Evolutionary conservation across 2,113 vertebrate species (phyloP).

Genomic region (Brienomyrus brachyistius): DNA sequence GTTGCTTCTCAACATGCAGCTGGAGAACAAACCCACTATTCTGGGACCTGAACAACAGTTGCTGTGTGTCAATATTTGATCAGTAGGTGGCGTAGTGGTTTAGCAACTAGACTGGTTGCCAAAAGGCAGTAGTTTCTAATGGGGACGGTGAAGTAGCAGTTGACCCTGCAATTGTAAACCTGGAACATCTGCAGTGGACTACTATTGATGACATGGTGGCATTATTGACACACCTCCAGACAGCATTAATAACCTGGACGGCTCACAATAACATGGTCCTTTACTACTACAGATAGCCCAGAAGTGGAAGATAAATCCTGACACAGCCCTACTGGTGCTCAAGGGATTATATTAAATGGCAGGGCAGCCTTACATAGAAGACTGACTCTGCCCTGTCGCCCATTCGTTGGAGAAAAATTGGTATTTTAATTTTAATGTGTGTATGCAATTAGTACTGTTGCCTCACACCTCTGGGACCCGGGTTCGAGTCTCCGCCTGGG

Average conservation of each 20-base stretch:
- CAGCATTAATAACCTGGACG: not conserved
- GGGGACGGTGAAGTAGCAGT: not conserved
- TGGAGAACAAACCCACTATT: not conserved
- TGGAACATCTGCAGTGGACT: not conserved
- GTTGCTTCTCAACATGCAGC: not conserved
- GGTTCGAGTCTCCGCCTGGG: too few species aligned
- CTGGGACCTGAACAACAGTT: not conserved
- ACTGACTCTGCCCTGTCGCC: not conserved
- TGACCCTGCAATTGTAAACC: not conserved
- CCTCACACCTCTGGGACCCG: too few species aligned
- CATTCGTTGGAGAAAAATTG: not conserved
- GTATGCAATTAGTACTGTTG: not conserved
- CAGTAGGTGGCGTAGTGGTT: not conserved
- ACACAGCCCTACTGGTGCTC: not conserved
- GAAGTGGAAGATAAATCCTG: not conserved
- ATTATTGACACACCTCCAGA: not conserved
- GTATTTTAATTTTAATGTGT: not conserved
- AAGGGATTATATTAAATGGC: not conserved
- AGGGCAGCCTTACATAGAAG: not conserved
- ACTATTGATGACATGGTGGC: not conserved
- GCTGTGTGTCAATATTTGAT: not conserved
- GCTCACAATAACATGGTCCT: not conserved
- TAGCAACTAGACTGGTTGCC: not conserved
- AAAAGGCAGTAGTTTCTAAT: not conserved
- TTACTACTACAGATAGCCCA: not conserved